These are phyloP conservation scores for Tetragonisca angustula DNA, from an alignment of 2,888 invertebrate species.

Conservation along the genomic window DNA sequence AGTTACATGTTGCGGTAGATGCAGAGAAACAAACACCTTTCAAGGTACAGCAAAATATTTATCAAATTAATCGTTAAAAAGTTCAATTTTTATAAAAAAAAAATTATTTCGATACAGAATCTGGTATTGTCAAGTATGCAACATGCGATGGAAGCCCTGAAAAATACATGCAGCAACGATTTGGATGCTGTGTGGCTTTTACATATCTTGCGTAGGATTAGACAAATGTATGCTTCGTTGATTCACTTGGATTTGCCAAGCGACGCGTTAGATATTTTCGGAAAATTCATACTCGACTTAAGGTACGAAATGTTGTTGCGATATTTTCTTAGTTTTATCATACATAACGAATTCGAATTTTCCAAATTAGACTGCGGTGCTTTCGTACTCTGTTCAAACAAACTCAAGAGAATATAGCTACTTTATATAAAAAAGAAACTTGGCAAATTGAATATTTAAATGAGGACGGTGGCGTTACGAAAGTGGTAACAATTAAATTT, in stretches of 20 bases:
- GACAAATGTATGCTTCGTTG: slow-evolving; percentile 92
- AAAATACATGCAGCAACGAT: slow-evolving; percentile 77
- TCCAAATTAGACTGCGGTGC: slow-evolving; percentile 88
- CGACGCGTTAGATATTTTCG: slow-evolving; percentile 94
- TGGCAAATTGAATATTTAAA: slow-evolving; percentile 95
- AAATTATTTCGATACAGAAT: slow-evolving; percentile 69
- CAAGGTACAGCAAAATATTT: slow-evolving; percentile 86
- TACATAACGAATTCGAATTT: slow-evolving; percentile 12
- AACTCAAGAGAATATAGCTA: slow-evolving; percentile 91
- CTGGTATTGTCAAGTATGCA: slow-evolving; percentile 83
- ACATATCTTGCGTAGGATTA: slow-evolving; percentile 91
- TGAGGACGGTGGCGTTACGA: slow-evolving; percentile 93
- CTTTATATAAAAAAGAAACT: slow-evolving; percentile 90
- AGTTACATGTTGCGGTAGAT: slow-evolving; percentile 91
- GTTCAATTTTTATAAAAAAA: not conserved
- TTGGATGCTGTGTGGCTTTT: slow-evolving; percentile 88
- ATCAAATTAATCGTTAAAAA: not conserved
- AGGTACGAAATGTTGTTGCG: slow-evolving; percentile 83
- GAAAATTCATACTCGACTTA: slow-evolving; percentile 93
- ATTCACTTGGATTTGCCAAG: slow-evolving; percentile 94
- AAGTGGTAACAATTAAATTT: slow-evolving; percentile 86
- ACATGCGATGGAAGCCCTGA: slow-evolving; percentile 85
- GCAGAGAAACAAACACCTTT: slow-evolving; percentile 90
- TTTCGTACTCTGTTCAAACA: slow-evolving; percentile 94
- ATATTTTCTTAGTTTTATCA: not conserved